Evolutionary conservation across 2,888 invertebrate species (phyloP), one percentile per base, ranked within the genome.

Genomic region (Temnothorax ravouxi): DNA sequence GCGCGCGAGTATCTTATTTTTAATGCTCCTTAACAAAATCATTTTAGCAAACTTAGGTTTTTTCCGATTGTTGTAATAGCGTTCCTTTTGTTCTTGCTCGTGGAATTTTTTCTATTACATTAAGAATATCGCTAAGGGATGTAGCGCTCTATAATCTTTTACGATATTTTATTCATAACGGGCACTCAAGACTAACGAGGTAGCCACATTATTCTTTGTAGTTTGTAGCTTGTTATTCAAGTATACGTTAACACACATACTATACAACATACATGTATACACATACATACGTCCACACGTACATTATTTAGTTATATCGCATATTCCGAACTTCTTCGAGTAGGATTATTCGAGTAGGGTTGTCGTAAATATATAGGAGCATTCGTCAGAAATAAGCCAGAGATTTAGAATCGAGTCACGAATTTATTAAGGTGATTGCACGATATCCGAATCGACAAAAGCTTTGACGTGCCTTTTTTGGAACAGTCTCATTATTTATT

Each of bases 401-500:
- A 25, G 77, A 77, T 86, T 84, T 84, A 61, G 25, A 77, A 75
- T 84, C 64, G 61, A 83, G 77, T 81, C 84, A 82, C 50, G 56
- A 67, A 62, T 59, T 74, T 66, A 67, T 54, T 66, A 72, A 38
- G 29, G 56, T 52, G 56, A 84, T 83, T 69, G 79, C 84, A 84
- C 82, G 86, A 83, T 64, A 83, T 72, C 54, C 75, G 66, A 88
- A 86, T 90, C 90, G 87, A 89, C 90, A 85, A 89, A 86, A 81
- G 87, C 90, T 91, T 79, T 72, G 79, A 79, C 74, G 89, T 87
- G 84, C 77, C 84, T 87, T 84, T 83, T 84, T 74, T 80, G 86
- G 86, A 86, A 87, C 89, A 88, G 91, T 84, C 74, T 84, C 72
- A 88, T 84, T 92, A 91, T 91, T 91, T 91, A 91, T 91, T 90